A percentile compares a stretch with the other conserved stretches of the same genome.
phyloP scores from a whole-genome alignment of 2,797 vertebrate genomes.

The Rhodeus uyekii region DNA sequence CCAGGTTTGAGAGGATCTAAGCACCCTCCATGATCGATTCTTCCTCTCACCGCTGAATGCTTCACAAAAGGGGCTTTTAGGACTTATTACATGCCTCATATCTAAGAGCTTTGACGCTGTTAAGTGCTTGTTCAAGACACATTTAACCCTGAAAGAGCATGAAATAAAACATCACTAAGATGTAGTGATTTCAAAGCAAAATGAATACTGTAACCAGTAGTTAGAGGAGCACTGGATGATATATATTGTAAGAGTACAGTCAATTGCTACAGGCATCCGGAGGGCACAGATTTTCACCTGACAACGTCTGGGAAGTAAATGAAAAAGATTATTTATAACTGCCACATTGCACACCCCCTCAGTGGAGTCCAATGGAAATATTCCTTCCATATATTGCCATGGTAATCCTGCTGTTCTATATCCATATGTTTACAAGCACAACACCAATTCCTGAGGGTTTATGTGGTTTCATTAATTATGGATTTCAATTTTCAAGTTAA shows the following conservation, averaged over 20 bases:
- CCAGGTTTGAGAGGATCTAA: conserved; percentile 36
- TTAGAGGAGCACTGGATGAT: neutral
- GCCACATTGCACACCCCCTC: neutral
- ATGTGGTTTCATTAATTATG: conserved; percentile 34
- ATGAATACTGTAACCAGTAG: neutral
- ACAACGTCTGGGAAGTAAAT: conserved; percentile 17
- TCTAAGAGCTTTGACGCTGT: conserved; percentile 21
- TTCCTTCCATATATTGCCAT: conserved; percentile 14
- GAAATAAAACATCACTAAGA: neutral
- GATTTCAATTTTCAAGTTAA: conserved; percentile 23
- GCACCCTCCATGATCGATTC: conserved; percentile 43
- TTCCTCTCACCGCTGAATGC: conserved; percentile 33
- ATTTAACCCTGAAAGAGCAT: conserved; percentile 11
- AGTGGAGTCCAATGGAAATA: conserved; percentile 19
- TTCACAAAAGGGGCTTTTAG: conserved; percentile 45
- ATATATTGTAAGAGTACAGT: neutral
- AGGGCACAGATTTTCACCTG: neutral
- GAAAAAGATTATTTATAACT: conserved; percentile 36
- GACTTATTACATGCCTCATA: conserved; percentile 19
- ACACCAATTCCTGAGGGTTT: conserved; percentile 7
- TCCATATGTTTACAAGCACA: conserved; percentile 35
- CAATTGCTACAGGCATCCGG: neutral
- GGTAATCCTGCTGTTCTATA: conserved; percentile 26
- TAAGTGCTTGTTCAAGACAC: conserved; percentile 21
- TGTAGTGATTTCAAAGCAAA: conserved; percentile 2